phyloP scores from a whole-genome alignment of 1,140 invertebrate species.

The Schlechtendalia chinensis region DNA sequence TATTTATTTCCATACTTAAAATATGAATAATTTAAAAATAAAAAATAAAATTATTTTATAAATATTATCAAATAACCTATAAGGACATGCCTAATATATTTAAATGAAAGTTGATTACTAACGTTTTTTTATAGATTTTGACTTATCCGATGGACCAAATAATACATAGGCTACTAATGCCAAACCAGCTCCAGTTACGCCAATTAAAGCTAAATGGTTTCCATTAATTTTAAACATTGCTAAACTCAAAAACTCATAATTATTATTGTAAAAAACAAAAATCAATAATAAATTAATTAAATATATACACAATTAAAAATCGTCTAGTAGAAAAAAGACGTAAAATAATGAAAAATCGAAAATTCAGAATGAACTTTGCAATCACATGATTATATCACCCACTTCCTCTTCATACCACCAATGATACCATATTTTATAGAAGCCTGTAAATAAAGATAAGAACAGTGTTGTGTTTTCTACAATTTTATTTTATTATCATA shows the following conservation, averaged over 20 bases:
- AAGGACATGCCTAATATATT: too few relatives aligned
- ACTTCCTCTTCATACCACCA: background rate
- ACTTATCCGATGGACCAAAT: slow-evolving; percentile 66
- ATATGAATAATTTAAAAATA: too few relatives aligned
- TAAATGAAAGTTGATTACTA: background rate
- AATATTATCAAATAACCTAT: too few relatives aligned
- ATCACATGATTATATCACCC: background rate
- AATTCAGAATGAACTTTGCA: background rate
- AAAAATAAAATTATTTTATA: too few relatives aligned
- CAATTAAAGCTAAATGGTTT: slow-evolving; percentile 49
- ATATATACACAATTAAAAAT: background rate
- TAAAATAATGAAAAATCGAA: background rate
- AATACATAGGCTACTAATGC: slow-evolving; percentile 75
- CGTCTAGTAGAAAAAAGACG: background rate
- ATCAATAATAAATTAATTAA: background rate
- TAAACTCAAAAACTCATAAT: slow-evolving; percentile 1
- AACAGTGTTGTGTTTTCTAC: background rate
- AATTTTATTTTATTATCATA: background rate
- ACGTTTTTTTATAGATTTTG: slow-evolving; percentile 42
- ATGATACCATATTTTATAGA: background rate
- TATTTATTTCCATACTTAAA: too few relatives aligned
- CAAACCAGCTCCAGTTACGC: slow-evolving; percentile 59
- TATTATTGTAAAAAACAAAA: background rate
- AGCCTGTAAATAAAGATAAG: background rate
- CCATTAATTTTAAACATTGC: slow-evolving; percentile 47